Conservation (phyloP, 2,888 invertebrate genomes). For the Galerucella nymphaeae region DNA sequence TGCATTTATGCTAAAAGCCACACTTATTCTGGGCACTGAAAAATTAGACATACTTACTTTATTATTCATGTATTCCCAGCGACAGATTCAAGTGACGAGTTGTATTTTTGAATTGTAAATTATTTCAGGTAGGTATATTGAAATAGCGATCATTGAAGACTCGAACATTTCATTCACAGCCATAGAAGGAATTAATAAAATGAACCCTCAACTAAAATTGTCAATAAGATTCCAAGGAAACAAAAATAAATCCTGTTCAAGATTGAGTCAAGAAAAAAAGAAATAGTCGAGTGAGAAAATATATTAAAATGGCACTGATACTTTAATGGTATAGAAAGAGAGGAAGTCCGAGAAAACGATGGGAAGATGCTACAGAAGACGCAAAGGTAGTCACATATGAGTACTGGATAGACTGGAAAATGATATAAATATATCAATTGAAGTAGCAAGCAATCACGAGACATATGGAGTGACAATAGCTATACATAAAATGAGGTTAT, state of each 20-base stretch:
- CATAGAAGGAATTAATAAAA: not conserved
- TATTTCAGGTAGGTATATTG: conserved; percentile 3
- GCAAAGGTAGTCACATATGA: too few species aligned
- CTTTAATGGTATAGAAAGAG: too few species aligned
- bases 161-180: not conserved
- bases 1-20: conserved; percentile 48
- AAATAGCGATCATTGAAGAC: not conserved
- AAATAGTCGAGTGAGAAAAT: too few species aligned
- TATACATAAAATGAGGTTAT: too few species aligned
- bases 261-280: not conserved
- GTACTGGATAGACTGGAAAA: too few species aligned
- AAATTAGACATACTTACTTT: conserved; percentile 21
- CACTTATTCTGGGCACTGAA: conserved; percentile 40
- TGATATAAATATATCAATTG: too few species aligned
- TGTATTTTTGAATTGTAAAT: conserved; percentile 23
- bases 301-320: too few species aligned
- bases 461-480: too few species aligned
- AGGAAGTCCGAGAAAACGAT: too few species aligned
- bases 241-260: not conserved
- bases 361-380: too few species aligned
- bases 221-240: not conserved
- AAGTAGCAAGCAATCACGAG: too few species aligned
- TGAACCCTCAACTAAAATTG: not conserved
- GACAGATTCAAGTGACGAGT: conserved; percentile 1
- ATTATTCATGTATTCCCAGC: conserved; percentile 12